Evolutionary conservation across 2,113 vertebrate species (phyloP).

Genomic region (Sphaerodactylus townsendi): DNA sequence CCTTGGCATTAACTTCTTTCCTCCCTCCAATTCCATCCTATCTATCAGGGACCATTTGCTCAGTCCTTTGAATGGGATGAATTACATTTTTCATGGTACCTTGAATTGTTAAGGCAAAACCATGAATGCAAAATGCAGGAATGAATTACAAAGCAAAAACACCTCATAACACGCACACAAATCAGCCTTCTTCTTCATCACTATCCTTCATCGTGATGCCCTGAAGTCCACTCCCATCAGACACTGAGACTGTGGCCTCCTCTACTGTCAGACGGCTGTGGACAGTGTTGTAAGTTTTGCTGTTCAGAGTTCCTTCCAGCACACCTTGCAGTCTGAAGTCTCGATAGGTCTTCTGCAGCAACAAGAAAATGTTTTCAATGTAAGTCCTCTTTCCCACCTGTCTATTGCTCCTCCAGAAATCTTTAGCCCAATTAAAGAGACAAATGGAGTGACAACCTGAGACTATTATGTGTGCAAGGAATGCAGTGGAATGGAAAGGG

Average conservation of each 20-base stretch:
- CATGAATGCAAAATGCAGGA: conserved; percentile 59
- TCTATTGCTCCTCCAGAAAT: not conserved
- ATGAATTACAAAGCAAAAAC: conserved; percentile 62
- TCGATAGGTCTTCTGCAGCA: conserved; percentile 89
- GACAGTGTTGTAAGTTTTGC: conserved; percentile 90
- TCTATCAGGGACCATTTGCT: conserved; percentile 3
- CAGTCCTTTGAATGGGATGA: conserved; percentile 45
- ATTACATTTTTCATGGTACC: conserved; percentile 58
- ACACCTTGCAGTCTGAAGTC: conserved; percentile 96
- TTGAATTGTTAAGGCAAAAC: conserved; percentile 59
- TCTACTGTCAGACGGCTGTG: conserved; percentile 90
- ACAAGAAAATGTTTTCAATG: conserved; percentile 41
- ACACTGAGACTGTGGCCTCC: conserved; percentile 88
- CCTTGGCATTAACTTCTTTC: conserved; percentile 44
- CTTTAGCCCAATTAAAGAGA: not conserved
- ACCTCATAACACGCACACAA: not conserved
- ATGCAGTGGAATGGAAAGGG: not conserved
- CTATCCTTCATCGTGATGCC: conserved; percentile 97
- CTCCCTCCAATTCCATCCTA: conserved; percentile 25
- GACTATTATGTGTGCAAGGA: not conserved
- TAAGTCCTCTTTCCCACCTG: too few relatives aligned
- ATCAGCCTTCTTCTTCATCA: conserved; percentile 90
- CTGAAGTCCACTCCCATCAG: conserved; percentile 85
- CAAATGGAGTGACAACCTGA: not conserved
- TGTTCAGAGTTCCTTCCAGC: conserved; percentile 88